phyloP scores from a whole-genome alignment of 1,140 invertebrate species.

The Pseudoatta argentina region DNA sequence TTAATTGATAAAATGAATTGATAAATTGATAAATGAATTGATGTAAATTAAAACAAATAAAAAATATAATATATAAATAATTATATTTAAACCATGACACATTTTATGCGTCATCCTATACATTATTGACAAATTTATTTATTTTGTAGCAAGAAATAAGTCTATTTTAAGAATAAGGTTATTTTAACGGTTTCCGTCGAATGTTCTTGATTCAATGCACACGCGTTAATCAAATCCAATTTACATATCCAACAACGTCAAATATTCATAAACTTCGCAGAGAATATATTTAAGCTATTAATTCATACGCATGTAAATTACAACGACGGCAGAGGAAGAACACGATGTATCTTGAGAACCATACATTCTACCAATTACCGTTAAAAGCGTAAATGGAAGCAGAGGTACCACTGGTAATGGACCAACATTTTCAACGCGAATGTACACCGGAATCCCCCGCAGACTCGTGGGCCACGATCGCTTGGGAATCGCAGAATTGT shows the following conservation, averaged over 20 bases:
- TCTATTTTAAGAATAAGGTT: too few relatives aligned
- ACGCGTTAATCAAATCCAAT: background rate
- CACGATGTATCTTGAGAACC: background rate
- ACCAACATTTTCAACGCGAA: background rate
- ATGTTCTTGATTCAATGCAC: background rate
- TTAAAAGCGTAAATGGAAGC: slow-evolving; percentile 43
- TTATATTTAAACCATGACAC: too few relatives aligned
- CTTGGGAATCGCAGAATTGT: background rate
- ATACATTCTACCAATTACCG: slow-evolving; percentile 27
- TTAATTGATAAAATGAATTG: too few relatives aligned
- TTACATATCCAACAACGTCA: background rate
- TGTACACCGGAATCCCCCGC: background rate
- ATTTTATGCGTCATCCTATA: too few relatives aligned
- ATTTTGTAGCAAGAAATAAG: too few relatives aligned
- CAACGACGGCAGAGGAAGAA: background rate
- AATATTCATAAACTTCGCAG: background rate
- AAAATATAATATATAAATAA: too few relatives aligned
- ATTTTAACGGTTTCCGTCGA: background rate
- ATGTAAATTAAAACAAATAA: too few relatives aligned
- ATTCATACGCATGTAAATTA: slow-evolving; percentile 30
- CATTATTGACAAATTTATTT: too few relatives aligned
- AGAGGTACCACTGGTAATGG: background rate
- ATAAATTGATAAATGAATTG: too few relatives aligned
- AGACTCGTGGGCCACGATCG: background rate
- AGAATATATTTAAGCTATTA: background rate